Evolutionary conservation across 2,888 invertebrate genomes (phyloP).

Genomic region (Noctua fimbriata): DNA sequence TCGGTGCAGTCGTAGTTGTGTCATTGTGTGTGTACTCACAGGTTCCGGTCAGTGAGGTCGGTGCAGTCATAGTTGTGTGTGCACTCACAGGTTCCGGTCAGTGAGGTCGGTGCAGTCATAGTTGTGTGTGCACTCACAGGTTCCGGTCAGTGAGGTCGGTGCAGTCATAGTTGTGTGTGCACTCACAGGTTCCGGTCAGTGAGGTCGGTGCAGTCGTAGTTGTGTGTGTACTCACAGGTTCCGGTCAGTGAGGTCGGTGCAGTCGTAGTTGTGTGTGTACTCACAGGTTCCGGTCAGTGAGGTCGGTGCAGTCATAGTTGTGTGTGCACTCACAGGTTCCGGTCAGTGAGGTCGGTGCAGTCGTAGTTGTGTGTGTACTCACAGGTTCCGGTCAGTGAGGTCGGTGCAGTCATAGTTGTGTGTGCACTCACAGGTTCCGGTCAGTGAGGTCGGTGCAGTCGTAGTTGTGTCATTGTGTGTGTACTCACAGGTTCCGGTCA

Average conservation of each 20-base stretch:
- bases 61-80: neutral
- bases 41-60: slow-evolving; percentile 88
- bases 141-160: slow-evolving; percentile 91
- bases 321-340: slow-evolving; percentile 77
- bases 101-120: neutral
- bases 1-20: neutral
- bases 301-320: slow-evolving; percentile 96
- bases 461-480: no score
- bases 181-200: slow-evolving; percentile 76
- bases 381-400: slow-evolving; percentile 82
- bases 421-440: slow-evolving; percentile 76
- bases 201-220: slow-evolving; percentile 91
- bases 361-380: slow-evolving; percentile 93
- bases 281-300: slow-evolving; percentile 78
- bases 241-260: slow-evolving; percentile 92
- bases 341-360: slow-evolving; percentile 92
- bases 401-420: slow-evolving; percentile 95
- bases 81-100: neutral
- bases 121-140: neutral
- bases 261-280: slow-evolving; percentile 21
- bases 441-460: slow-evolving; percentile 85
- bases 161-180: slow-evolving; percentile 63
- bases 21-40: neutral
- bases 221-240: slow-evolving; percentile 92
- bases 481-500: no score